These are phyloP conservation scores for Strigops habroptila DNA, from an alignment of 2,113 vertebrate species.

Conservation along the genomic window DNA sequence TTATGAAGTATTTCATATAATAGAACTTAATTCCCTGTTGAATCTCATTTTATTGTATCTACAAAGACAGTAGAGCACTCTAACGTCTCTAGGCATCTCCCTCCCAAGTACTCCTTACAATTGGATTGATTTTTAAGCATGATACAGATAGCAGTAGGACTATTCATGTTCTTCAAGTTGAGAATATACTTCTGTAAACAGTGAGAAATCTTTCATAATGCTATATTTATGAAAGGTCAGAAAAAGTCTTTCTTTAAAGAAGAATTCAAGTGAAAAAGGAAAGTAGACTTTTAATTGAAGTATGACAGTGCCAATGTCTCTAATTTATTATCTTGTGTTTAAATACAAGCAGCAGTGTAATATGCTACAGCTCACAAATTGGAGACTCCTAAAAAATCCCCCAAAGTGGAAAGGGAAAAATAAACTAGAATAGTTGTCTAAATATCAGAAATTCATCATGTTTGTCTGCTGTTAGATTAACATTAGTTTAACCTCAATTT, in stretches of 20 bases:
- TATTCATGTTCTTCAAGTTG: background rate
- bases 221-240: background rate
- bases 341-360: background rate
- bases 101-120: background rate
- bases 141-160: background rate
- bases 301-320: background rate
- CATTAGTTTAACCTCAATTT: conserved; percentile 22
- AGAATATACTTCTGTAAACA: background rate
- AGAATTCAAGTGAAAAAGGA: background rate
- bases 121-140: background rate
- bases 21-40: background rate
- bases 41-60: background rate
- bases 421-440: background rate
- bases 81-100: background rate
- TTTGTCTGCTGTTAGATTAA: conserved; percentile 34
- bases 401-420: background rate
- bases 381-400: background rate
- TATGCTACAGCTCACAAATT: background rate
- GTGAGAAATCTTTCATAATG: background rate
- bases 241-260: background rate
- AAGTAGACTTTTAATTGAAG: background rate
- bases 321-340: background rate
- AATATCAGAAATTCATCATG: conserved; percentile 3
- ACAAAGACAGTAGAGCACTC: background rate
- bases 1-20: background rate